phyloP scores from a whole-genome alignment of 2,888 invertebrate genomes.

The Drosophila leonis region DNA sequence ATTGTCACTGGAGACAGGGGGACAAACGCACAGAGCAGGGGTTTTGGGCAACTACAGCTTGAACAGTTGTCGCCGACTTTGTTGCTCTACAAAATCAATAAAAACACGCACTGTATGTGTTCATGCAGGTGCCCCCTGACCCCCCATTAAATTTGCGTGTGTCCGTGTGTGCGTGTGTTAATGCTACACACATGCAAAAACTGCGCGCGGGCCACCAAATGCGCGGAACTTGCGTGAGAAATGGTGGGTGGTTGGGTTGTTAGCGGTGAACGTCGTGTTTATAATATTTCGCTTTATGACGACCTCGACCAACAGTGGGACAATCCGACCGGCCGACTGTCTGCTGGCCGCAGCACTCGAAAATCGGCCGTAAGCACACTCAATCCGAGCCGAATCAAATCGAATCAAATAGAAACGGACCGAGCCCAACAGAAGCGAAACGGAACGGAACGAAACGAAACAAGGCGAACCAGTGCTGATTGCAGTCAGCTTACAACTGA shows the following conservation, averaged over 20 bases:
- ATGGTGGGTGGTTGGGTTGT: constrained; percentile 17
- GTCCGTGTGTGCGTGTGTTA: constrained; percentile 8
- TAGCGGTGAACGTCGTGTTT: constrained; percentile 20
- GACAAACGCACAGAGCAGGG: too few species aligned
- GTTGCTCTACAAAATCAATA: constrained; percentile 71
- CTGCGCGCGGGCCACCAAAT: constrained; percentile 57
- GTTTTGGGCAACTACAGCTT: constrained; percentile 34
- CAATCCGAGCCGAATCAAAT: constrained; percentile 35
- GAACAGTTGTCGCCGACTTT: constrained; percentile 36
- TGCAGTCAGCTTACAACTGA: constrained; percentile 85
- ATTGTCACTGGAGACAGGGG: constrained; percentile 4
- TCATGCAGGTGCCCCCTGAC: constrained; percentile 6
- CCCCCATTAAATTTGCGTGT: background rate
- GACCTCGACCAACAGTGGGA: constrained; percentile 30
- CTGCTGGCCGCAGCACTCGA: constrained; percentile 27
- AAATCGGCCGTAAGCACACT: constrained; percentile 39
- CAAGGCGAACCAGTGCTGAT: constrained; percentile 84
- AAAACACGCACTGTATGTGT: constrained; percentile 51
- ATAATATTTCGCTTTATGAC: constrained; percentile 50
- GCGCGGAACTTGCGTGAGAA: constrained; percentile 35
- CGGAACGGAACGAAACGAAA: constrained; percentile 29
- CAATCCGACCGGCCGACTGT: constrained; percentile 27
- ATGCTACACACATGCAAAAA: constrained; percentile 49
- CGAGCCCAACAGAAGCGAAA: constrained; percentile 24
- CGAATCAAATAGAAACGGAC: constrained; percentile 20